Evolutionary conservation across 2,888 invertebrate species (phyloP), one percentile per base, ranked within the genome.

Genomic region (Graphium colonna): DNA sequence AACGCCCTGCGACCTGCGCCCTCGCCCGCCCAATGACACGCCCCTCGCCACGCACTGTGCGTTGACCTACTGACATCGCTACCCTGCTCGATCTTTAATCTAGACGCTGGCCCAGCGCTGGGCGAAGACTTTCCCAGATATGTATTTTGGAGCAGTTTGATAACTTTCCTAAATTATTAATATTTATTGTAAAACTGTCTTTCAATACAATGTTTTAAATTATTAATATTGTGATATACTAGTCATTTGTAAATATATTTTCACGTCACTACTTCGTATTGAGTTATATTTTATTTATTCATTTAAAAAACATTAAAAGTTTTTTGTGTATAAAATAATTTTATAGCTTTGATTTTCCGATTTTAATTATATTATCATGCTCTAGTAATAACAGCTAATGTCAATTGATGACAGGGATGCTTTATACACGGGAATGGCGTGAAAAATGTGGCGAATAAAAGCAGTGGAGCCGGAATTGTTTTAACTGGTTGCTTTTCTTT

Each of bases 61-160:
- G 82, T 82, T 82, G 88, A 88, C 87, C 88, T 82, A 88, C 84
- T 88, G 85, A 86, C 85, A 85, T 75, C 77, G 73, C 67, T 69
- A 75, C 75, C 79, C 82, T 82, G 82, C 78, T 83, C 89, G 90
- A 86, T 86, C 84, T 86, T 84, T 86, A 80, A 84, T 81, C 81
- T 77, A 76, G 67, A 80, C 74, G 69, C 69, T 76, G 72, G 63
- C 70, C 64, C 75, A 76, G 64, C 69, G 65, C 53, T 59, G 61
- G 66, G 60, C 60, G 57, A 64, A 65, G 66, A 61, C 64, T 63
- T 66, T 18, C 28, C 7, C 13, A 39, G 18, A 38, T 18, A 1
- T 31, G n/a, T 48, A 13, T 36, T 43, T 31, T 51, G 21, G 12
- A 33, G 31, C 28, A n/a, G 13, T 21, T 13, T 15, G 8, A 10